These are phyloP conservation scores for Steinernema feltiae DNA, from an alignment of 1,140 invertebrate species.

Conservation along the genomic window DNA sequence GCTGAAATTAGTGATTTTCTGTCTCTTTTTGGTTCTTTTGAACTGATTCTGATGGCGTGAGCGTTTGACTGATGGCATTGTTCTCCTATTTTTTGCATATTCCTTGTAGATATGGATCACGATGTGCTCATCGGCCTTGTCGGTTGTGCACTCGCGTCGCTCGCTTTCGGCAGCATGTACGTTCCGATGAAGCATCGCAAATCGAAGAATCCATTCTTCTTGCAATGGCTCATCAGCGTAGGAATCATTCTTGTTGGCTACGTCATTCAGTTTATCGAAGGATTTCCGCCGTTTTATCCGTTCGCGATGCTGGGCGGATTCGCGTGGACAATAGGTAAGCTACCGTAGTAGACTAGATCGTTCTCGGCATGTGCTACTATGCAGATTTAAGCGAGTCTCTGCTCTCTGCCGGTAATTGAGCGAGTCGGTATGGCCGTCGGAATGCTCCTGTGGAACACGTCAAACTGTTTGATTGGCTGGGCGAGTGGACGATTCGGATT, in stretches of 20 bases:
- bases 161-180: background rate
- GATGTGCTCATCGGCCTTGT: background rate
- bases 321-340: constrained; percentile 43
- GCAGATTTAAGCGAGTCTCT: constrained; percentile 56
- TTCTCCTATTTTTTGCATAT: no score
- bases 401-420: constrained; percentile 60
- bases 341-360: background rate
- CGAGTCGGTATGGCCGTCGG: constrained; percentile 60
- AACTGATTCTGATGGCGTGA: no score
- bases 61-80: no score
- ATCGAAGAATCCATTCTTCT: constrained; percentile 1
- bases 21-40: no score
- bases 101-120: background rate
- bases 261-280: constrained; percentile 24
- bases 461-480: constrained; percentile 59
- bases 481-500: constrained; percentile 16
- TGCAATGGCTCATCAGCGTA: constrained; percentile 41
- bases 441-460: constrained; percentile 59
- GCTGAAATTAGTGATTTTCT: no score
- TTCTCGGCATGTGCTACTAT: constrained; percentile 16
- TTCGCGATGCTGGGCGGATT: constrained; percentile 42
- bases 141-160: background rate
- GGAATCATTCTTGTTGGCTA: constrained; percentile 40
- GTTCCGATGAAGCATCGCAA: background rate
- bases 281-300: constrained; percentile 40